Percentiles rank a stretch among this genome's conserved stretches.
Conservation (phyloP, 2,888 invertebrate genomes). For the Nephrocerus scutellatus region DNA sequence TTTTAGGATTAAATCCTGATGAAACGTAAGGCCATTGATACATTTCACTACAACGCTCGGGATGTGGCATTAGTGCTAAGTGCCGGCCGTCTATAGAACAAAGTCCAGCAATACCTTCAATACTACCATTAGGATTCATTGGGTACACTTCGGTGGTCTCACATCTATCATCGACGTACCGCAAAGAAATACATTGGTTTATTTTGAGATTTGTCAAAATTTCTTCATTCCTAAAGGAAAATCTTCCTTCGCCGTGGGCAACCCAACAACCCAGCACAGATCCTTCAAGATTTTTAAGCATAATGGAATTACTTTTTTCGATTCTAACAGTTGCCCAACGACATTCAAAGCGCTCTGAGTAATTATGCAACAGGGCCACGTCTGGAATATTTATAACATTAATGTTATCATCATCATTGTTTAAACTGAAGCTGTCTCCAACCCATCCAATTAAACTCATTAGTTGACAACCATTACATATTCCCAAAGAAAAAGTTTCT, state of each 20-base stretch:
- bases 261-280: slow-evolving; percentile 93
- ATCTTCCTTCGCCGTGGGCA: slow-evolving; percentile 91
- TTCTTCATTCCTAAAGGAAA: slow-evolving; percentile 53
- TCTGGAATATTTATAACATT: slow-evolving; percentile 49
- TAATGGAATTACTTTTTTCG: slow-evolving; percentile 59
- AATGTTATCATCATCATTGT: slow-evolving; percentile 14
- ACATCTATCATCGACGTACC: slow-evolving; percentile 77
- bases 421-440: slow-evolving; percentile 54
- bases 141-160: slow-evolving; percentile 76
- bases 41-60: slow-evolving; percentile 81
- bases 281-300: slow-evolving; percentile 83
- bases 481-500: slow-evolving; percentile 91
- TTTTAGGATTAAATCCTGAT: slow-evolving; percentile 50
- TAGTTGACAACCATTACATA: slow-evolving; percentile 98
- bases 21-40: slow-evolving; percentile 85
- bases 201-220: slow-evolving; percentile 50
- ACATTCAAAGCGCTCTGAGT: slow-evolving; percentile 78
- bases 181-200: slow-evolving; percentile 65
- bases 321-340: slow-evolving; percentile 73
- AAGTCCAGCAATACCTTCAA: slow-evolving; percentile 78
- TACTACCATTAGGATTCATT: slow-evolving; percentile 90
- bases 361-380: slow-evolving; percentile 74
- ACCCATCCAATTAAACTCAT: slow-evolving; percentile 93
- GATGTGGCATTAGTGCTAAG: slow-evolving; percentile 98
- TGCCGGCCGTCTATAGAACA: slow-evolving; percentile 88